Evolutionary conservation across 2,888 invertebrate species (phyloP), one percentile per base, ranked within the genome.

Genomic region (Lithophane socia): DNA sequence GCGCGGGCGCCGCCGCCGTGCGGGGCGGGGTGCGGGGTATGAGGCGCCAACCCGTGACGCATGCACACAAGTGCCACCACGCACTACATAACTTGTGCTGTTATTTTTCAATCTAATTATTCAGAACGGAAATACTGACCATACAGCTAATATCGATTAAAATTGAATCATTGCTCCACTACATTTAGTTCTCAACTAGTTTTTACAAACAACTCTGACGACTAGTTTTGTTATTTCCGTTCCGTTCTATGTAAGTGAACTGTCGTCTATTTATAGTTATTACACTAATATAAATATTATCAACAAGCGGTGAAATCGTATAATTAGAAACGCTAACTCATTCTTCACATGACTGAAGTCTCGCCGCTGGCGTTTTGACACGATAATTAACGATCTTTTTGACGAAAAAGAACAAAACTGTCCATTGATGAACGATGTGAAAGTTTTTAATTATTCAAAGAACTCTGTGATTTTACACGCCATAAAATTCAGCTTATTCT

Each of bases 41-140:
- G 66, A 71, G 87, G 82, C 86, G 86, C 79, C 83, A 71, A 44
- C 81, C 75, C 72, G 73, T 88, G 89, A 89, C 90, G 91, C 89
- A 87, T 86, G 82, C 84, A 75, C 80, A 77, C 82, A 80, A 87
- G 83, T 85, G 82, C 89, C 83, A 75, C 69, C 77, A 68, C 80
- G 67, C 73, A 72, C 68, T 70, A 79, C 71, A 83, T 63, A 49
- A 66, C 73, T 79, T 75, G 70, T 71, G 72, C 70, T 76, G 75
- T 79, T 84, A 79, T 87, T 88, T 88, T 86, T 80, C 78, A 73
- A 81, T 88, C 10, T 85, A 88, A 88, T 88, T 85, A 87, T 85
- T 73, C 24, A 73, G 78, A 86, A 76, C 89, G 85, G 88, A 88
- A 86, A 87, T 73, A 72, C 74, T 74, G 65, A 77, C 74, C 75